Evolutionary conservation across 2,888 invertebrate genomes (phyloP), one percentile per base, ranked within the genome.

Genomic region (Arctia plantaginis): DNA sequence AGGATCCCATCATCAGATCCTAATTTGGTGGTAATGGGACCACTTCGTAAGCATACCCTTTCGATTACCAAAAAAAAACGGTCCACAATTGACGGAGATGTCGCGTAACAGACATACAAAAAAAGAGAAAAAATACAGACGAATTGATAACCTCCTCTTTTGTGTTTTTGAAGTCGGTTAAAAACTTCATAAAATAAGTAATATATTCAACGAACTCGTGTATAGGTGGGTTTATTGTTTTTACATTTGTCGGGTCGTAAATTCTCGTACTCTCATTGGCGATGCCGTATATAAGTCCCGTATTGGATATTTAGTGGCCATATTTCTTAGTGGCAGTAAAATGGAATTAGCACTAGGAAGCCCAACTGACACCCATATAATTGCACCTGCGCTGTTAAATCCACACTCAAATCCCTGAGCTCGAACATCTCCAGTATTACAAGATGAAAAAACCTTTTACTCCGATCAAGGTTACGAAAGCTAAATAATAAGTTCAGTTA

Each of bases 301-400:
- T 83, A 79, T 81, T 70, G 75, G 73, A 68, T 78, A 75, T 67
- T 79, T 79, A 82, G 73, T 75, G 75, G 66, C 77, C 47, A 74
- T 80, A 82, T 82, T 75, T 78, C 66, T 78, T 75, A 77, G 75
- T 80, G 77, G 69, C 67, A 64, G 75, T 83, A 79, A 80, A 83
- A 70, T 41, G 69, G 72, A 77, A 82, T 80, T 83, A 83, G 69
- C 71, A 59, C 71, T 13, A 66, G 69, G 62, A 69, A 71, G 47
- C 35, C 55, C 64, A 67, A 76, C 59, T 76, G 74, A 74, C 73
- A 77, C 68, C 65, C 71, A 69, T 68, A 65, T 73, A 69, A 71
- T 71, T 62, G 27, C 73, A 39, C 55, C 59, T 72, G 66, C 7
- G 71, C 47, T 3, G 64, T 39, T 10, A 39, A 23, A 39, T 33